Percentiles rank a stretch among this genome's conserved stretches.
These are phyloP conservation scores for Bovichtus diacanthus DNA, from an alignment of 2,797 vertebrate species.

Conservation along the genomic window DNA sequence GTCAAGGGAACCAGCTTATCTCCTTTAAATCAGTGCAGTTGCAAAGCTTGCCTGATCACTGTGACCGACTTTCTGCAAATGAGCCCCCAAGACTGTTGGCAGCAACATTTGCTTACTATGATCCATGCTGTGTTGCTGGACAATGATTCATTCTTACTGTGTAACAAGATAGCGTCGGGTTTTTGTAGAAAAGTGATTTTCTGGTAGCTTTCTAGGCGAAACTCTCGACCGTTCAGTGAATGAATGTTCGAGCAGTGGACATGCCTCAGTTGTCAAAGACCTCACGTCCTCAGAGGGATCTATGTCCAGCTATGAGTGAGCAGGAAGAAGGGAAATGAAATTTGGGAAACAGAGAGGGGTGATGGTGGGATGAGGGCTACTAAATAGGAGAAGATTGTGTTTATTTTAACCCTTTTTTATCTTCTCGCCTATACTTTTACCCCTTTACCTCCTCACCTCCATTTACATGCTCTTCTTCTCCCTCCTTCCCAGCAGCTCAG, in stretches of 20 bases:
- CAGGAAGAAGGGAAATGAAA: constrained; percentile 77
- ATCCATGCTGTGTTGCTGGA: constrained; percentile 61
- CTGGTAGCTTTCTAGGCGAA: constrained; percentile 56
- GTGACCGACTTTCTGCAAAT: constrained; percentile 60
- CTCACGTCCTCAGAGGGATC: constrained; percentile 73
- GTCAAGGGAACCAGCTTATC: constrained; percentile 75
- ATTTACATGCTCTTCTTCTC: constrained; percentile 24
- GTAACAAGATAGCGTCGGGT: constrained; percentile 68
- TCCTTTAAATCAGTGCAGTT: constrained; percentile 59
- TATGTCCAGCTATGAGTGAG: constrained; percentile 73
- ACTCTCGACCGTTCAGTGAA: constrained; percentile 64
- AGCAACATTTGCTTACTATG: constrained; percentile 63
- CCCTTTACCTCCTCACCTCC: constrained; percentile 10
- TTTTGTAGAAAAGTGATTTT: constrained; percentile 73
- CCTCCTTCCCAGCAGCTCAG: constrained; percentile 60
- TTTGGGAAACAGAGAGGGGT: constrained; percentile 62
- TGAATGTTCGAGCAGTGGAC: constrained; percentile 74
- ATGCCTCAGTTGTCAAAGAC: constrained; percentile 78
- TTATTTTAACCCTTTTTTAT: constrained; percentile 29
- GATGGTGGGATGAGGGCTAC: constrained; percentile 17
- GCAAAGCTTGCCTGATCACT: constrained; percentile 64
- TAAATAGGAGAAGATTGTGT: constrained; percentile 26
- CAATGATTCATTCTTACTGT: constrained; percentile 71
- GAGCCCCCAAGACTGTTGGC: constrained; percentile 49
- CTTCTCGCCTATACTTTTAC: constrained; percentile 1